Evolutionary conservation across 2,888 invertebrate genomes (phyloP).

Genomic region (Meteorus cinctellus): DNA sequence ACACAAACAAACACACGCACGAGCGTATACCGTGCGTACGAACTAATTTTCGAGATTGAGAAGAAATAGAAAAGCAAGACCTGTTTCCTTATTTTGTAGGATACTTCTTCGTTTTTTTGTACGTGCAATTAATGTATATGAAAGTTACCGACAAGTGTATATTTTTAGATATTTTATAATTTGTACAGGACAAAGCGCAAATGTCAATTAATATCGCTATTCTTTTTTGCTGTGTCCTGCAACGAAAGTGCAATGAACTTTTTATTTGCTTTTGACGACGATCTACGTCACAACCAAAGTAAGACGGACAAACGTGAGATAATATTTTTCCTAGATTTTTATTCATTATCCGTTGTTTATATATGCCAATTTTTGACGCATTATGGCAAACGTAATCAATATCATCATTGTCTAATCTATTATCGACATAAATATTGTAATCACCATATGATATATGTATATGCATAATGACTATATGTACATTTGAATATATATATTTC

Average conservation of each 20-base stretch:
- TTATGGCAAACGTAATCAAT: constrained; percentile 5
- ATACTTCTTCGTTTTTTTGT: constrained; percentile 54
- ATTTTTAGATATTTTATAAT: constrained; percentile 68
- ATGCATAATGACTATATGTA: constrained; percentile 35
- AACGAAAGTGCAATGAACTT: constrained; percentile 26
- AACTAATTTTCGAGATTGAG: neutral
- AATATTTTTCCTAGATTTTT: constrained; percentile 15
- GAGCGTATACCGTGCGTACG: neutral
- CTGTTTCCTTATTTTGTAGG: neutral
- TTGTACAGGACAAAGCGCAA: constrained; percentile 37
- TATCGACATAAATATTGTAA: constrained; percentile 36
- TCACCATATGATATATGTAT: constrained; percentile 2
- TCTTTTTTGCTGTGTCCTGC: constrained; percentile 12
- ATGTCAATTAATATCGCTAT: neutral
- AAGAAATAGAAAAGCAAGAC: neutral
- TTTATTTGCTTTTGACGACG: constrained; percentile 41
- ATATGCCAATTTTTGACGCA: neutral
- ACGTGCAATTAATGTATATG: constrained; percentile 70
- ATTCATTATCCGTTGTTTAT: constrained; percentile 9
- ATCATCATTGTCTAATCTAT: constrained; percentile 50
- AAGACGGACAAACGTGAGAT: constrained; percentile 38
- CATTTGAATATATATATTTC: constrained; percentile 56
- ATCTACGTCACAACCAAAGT: constrained; percentile 35
- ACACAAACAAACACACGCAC: neutral
- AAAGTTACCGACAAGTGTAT: constrained; percentile 71